Base-by-base conservation (phyloP, 2,888 invertebrate genomes). In the Agrilus mali region DNA sequence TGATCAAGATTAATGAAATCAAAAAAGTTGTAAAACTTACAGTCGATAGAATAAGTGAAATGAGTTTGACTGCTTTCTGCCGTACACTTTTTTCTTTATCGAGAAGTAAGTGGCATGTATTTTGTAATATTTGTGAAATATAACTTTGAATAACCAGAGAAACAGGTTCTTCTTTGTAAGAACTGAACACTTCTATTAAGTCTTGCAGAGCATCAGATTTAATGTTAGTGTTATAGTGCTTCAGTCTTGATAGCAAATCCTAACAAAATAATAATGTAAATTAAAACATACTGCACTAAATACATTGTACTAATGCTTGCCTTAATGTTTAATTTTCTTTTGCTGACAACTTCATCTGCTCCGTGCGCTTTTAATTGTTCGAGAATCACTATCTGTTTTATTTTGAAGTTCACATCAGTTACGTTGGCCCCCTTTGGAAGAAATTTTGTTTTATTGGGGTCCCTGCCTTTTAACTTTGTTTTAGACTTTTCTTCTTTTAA, bases 361-460 rank as follows among this genome's bases (percentile, higher is more conserved):
- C 48, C 67, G 46, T 72, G 71, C 20, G 63, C 57, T 53, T 70
- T 70, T 13, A 89, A 61, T 59, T 93, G 92, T 55, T 87, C 83
- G 35, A 75, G 77, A 33, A 95, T 74, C 2, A 88, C 72, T 52
- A 95, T 90, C 59, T 89, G 86, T 57, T 85, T 85, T 0, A 90
- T 77, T 73, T 92, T 90, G 57, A 95, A 93, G 55, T 82, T 80
- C 0, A 89, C 84, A 62, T 89, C 82, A 0, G 94, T 94, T 4
- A 88, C 80, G 74, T 94, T 95, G 41, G 82, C 77, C 7, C 89
- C 89, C 70, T 88, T 93, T 0, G 86, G 86, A 41, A 94, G 65
- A 58, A 80, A 76, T 64, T 83, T 78, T 45, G 83, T 82, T 56
- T 65, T 65, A 6, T 47, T 47, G 42, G 51, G 50, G 10, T 15